Evolutionary conservation across 23 tunicate genomes (phyloP).

Genomic region (Ciona savignyi): DNA sequence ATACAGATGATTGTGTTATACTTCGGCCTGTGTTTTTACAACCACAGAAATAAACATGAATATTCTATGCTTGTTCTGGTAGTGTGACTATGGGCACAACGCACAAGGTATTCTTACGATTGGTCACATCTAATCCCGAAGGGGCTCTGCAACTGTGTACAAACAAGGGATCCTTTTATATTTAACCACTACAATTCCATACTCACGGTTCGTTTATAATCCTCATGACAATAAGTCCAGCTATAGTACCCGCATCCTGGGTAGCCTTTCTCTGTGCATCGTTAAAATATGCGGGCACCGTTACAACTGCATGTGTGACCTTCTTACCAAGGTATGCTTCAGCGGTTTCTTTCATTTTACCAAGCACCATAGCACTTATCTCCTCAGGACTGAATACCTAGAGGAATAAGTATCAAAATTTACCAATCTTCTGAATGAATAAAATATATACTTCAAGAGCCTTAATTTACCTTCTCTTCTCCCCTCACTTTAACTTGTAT

Average conservation of each 20-base stretch:
- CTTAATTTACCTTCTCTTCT: slow-evolving; percentile 42
- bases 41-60: too few species aligned
- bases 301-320: slow-evolving; percentile 96
- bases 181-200: too few species aligned
- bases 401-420: too few species aligned
- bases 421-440: background rate
- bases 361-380: slow-evolving; percentile 93
- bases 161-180: too few species aligned
- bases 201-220: slow-evolving; percentile 98
- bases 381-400: slow-evolving; percentile 90
- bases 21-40: too few species aligned
- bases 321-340: slow-evolving; percentile 93
- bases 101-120: too few species aligned
- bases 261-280: slow-evolving; percentile 99
- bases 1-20: too few species aligned
- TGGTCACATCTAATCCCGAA: too few species aligned
- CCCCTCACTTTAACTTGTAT: slow-evolving; percentile 57
- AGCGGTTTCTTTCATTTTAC: slow-evolving; percentile 95
- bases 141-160: too few species aligned
- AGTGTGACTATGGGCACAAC: too few species aligned
- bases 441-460: background rate
- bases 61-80: too few species aligned
- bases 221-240: slow-evolving; percentile 89
- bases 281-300: slow-evolving; percentile 99
- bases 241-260: slow-evolving; percentile 95